Evolutionary conservation across 2,113 vertebrate species (phyloP).

Genomic region (Ochotona curzoniae): DNA sequence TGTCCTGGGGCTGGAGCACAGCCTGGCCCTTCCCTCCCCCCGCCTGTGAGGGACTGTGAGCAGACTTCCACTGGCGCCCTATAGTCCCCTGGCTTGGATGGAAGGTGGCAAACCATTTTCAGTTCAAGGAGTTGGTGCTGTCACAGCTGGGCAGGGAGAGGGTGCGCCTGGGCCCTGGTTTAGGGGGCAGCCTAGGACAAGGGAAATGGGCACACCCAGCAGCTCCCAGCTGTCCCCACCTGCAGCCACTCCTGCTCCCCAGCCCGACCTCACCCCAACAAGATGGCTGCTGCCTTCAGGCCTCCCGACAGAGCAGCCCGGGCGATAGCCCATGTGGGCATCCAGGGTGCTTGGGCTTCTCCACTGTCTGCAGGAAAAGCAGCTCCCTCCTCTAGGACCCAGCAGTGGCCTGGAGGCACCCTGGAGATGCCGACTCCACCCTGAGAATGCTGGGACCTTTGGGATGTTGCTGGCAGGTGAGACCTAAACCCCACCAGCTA

Average conservation of each 20-base stretch:
- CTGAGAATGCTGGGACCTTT: neutral
- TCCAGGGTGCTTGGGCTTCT: neutral
- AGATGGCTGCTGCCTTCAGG: slow-evolving; percentile 53
- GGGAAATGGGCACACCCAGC: neutral
- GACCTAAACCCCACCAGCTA: slow-evolving; percentile 19
- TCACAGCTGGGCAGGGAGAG: neutral
- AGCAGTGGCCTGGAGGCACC: neutral
- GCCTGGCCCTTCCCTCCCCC: neutral
- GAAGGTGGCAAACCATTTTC: neutral
- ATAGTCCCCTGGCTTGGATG: slow-evolving; percentile 50
- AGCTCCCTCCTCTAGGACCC: neutral
- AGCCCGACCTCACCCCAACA: neutral
- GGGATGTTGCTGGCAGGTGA: slow-evolving; percentile 48
- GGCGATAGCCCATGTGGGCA: neutral
- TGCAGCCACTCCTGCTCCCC: neutral
- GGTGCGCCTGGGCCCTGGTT: neutral
- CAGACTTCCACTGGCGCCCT: slow-evolving; percentile 50
- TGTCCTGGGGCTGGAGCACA: too few relatives aligned
- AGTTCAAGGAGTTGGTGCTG: slow-evolving; percentile 56
- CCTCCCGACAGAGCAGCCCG: neutral
- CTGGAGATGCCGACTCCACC: neutral
- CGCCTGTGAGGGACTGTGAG: neutral
- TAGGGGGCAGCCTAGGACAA: neutral
- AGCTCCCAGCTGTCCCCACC: neutral
- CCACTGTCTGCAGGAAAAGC: slow-evolving; percentile 36